phyloP scores from a whole-genome alignment of 2,113 vertebrate species.

The Tympanuchus pallidicinctus region DNA sequence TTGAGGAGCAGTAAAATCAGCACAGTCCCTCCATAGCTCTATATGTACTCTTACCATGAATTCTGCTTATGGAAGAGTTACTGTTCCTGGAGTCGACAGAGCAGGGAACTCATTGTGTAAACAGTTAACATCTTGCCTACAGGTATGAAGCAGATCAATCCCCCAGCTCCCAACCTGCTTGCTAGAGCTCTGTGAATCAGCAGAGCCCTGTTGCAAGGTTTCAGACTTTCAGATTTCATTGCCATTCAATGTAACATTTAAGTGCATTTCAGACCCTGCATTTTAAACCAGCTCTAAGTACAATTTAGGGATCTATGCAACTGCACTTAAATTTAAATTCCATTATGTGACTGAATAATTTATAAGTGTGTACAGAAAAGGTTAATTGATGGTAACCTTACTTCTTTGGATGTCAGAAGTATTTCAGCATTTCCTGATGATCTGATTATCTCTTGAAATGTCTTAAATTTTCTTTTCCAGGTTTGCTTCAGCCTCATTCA shows the following conservation, averaged over 20 bases:
- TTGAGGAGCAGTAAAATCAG: not conserved
- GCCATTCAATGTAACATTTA: not conserved
- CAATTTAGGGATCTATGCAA: not conserved
- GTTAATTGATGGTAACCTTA: not conserved
- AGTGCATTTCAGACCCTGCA: not conserved
- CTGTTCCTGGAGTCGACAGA: not conserved
- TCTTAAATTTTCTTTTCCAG: not conserved
- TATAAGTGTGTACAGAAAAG: not conserved
- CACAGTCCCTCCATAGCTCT: not conserved
- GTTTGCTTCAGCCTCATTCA: not conserved
- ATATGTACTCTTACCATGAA: not conserved
- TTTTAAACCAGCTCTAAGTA: not conserved
- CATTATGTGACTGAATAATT: slow-evolving; percentile 36
- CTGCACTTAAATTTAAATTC: slow-evolving; percentile 24
- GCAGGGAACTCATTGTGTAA: not conserved
- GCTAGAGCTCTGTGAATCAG: too few relatives aligned
- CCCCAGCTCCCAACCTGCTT: not conserved
- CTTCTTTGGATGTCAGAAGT: not conserved
- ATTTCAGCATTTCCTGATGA: not conserved
- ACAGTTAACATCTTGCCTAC: not conserved
- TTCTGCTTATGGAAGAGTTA: not conserved
- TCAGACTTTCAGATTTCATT: not conserved
- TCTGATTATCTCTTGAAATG: not conserved
- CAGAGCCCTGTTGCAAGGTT: not conserved
- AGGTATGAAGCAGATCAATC: not conserved